Evolutionary conservation across 1,140 invertebrate genomes (phyloP).

Genomic region (Drosophila littoralis): DNA sequence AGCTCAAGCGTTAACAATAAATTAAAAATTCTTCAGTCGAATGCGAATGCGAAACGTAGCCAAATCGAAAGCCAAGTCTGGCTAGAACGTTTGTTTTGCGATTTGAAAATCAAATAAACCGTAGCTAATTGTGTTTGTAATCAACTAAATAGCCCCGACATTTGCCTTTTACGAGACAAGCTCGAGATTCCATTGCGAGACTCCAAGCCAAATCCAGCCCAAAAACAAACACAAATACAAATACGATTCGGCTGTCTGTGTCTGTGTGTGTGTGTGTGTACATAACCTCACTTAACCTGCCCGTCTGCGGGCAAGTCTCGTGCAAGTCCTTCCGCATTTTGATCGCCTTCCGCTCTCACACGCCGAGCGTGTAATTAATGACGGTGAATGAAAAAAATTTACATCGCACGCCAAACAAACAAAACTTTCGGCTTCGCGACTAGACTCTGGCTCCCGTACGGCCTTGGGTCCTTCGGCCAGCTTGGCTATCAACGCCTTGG

Average conservation of each 20-base stretch:
- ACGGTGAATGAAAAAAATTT: slow-evolving; percentile 54
- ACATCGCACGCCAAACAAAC: slow-evolving; percentile 65
- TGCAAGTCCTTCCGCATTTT: slow-evolving; percentile 2
- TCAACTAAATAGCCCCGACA: slow-evolving; percentile 77
- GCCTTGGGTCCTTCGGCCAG: slow-evolving; percentile 11
- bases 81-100: slow-evolving; percentile 45
- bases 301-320: slow-evolving; percentile 2
- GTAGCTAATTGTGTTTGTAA: slow-evolving; percentile 80
- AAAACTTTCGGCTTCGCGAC: slow-evolving; percentile 38
- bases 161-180: slow-evolving; percentile 61
- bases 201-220: not conserved
- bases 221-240: slow-evolving; percentile 55
- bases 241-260: slow-evolving; percentile 25
- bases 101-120: slow-evolving; percentile 79
- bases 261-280: slow-evolving; percentile 20
- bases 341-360: slow-evolving; percentile 30
- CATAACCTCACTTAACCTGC: slow-evolving; percentile 63
- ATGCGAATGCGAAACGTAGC: not conserved
- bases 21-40: slow-evolving; percentile 32
- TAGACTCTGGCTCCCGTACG: slow-evolving; percentile 21
- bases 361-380: slow-evolving; percentile 67
- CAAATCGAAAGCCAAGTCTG: slow-evolving; percentile 44
- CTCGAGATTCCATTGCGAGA: slow-evolving; percentile 23
- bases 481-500: slow-evolving; percentile 56
- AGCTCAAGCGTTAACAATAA: slow-evolving; percentile 13